phyloP scores from a whole-genome alignment of 1,140 invertebrate species.

The Leptonema lineaticorne region DNA sequence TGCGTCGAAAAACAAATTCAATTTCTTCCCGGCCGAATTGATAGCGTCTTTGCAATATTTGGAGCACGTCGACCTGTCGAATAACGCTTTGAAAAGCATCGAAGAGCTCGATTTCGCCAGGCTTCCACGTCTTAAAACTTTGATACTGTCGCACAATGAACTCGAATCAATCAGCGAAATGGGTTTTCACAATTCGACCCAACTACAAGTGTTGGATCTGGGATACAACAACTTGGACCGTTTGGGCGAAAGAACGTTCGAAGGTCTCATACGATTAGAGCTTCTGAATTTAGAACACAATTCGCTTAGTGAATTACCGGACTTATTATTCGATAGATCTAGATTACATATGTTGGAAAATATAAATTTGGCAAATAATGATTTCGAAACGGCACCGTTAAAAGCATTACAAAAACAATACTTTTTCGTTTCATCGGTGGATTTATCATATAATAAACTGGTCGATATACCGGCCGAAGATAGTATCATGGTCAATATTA shows the following conservation, averaged over 20 bases:
- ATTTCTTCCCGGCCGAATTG: conserved; percentile 79
- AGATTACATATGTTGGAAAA: conserved; percentile 78
- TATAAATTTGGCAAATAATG: conserved; percentile 77
- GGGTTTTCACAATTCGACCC: conserved; percentile 87
- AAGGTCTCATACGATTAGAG: conserved; percentile 76
- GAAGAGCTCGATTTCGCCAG: conserved; percentile 84
- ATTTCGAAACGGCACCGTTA: conserved; percentile 75
- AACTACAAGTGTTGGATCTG: conserved; percentile 79
- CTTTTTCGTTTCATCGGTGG: conserved; percentile 74
- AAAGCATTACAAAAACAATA: conserved; percentile 79
- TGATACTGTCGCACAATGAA: conserved; percentile 72
- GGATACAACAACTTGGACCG: conserved; percentile 73
- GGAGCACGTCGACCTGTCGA: conserved; percentile 71
- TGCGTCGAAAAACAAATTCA: conserved; percentile 73
- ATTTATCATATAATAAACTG: conserved; percentile 78
- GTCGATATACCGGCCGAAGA: conserved; percentile 78
- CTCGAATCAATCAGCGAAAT: conserved; percentile 80
- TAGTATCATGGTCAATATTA: conserved; percentile 83
- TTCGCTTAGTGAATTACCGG: conserved; percentile 70
- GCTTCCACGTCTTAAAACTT: conserved; percentile 66
- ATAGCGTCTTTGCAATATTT: conserved; percentile 73
- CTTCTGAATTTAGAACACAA: conserved; percentile 76
- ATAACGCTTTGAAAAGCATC: conserved; percentile 73
- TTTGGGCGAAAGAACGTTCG: conserved; percentile 77
- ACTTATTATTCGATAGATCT: conserved; percentile 79